Base-by-base conservation (phyloP, 2,888 invertebrate species). In the Morpho achilles region DNA sequence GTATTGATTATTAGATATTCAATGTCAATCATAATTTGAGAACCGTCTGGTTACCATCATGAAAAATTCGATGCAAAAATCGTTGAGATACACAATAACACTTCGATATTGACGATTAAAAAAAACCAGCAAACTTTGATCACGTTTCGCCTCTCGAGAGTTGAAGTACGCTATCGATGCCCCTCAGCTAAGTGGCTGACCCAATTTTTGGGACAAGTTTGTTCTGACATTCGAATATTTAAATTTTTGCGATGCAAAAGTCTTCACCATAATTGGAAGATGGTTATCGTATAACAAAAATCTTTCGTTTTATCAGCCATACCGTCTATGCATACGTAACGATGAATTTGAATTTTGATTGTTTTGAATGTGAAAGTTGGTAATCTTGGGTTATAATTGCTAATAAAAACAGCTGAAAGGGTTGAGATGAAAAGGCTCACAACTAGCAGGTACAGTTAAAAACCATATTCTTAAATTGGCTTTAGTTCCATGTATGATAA, bases 91-190 rank as follows among this genome's bases (percentile, higher is more conserved):
- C 16, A 47, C 44, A 50, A 50, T 56, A 46, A 44, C 52, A 45
- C 60, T 58, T 47, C 39, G 49, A 49, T 59, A 42, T 47, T 47
- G 39, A 45, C 60, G 53, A 63, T 60, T 63, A 22, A 59, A 63
- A 63, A 56, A 62, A 61, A 56, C 47, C 56, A 53, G 53, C 56
- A 50, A 61, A 51, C 62, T 56, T 61, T 61, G 65, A 65, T 65
- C 65, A 66, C 65, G 66, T 66, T 61, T 58, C 65, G 46, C 59
- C 65, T 58, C 65, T 62, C 52, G 61, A 61, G 61, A 57, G 43
- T 63, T 52, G 52, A 53, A 63, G 60, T 55, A 58, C 59, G 65
- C 63, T 63, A 66, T 65, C 61, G 65, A 61, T 66, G 64, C 61
- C 63, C 58, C 58, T 60, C 61, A 61, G 49, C 56, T 61, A 61